Evolutionary conservation across 2,113 vertebrate species (phyloP).

Genomic region (Camelus dromedarius): DNA sequence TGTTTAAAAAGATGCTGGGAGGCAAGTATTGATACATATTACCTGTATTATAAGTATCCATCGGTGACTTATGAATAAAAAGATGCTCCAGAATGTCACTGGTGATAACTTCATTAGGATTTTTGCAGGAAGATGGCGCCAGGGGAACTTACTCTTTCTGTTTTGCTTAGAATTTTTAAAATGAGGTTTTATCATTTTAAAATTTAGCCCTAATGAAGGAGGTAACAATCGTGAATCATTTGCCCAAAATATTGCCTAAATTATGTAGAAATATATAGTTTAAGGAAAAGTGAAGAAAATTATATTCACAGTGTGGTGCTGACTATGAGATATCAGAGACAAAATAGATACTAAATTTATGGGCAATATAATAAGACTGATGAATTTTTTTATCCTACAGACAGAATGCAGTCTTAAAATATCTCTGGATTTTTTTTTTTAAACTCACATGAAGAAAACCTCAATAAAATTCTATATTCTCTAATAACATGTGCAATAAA

Average conservation of each 20-base stretch:
- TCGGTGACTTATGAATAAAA: background rate
- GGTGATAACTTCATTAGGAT: background rate
- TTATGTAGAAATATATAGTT: background rate
- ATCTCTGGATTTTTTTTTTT: background rate
- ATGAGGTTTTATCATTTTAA: background rate
- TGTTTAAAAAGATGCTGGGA: background rate
- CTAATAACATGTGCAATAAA: background rate
- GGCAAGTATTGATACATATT: background rate
- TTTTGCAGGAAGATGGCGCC: background rate
- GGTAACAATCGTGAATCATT: background rate
- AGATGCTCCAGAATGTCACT: background rate
- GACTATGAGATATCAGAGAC: background rate
- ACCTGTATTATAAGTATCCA: background rate
- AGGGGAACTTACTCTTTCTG: background rate
- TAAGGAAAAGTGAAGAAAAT: background rate
- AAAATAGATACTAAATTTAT: background rate
- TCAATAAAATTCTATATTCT: background rate
- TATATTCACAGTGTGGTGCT: background rate
- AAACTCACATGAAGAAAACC: background rate
- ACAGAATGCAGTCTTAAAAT: background rate
- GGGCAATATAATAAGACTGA: background rate
- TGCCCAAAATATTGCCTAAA: background rate
- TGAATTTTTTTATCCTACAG: background rate
- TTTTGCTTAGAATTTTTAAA: constrained; percentile 19
- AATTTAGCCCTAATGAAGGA: background rate